phyloP scores from a whole-genome alignment of 30 jellyfish, hydroid and myxozoan species.

The Euphysa ruthae region DNA sequence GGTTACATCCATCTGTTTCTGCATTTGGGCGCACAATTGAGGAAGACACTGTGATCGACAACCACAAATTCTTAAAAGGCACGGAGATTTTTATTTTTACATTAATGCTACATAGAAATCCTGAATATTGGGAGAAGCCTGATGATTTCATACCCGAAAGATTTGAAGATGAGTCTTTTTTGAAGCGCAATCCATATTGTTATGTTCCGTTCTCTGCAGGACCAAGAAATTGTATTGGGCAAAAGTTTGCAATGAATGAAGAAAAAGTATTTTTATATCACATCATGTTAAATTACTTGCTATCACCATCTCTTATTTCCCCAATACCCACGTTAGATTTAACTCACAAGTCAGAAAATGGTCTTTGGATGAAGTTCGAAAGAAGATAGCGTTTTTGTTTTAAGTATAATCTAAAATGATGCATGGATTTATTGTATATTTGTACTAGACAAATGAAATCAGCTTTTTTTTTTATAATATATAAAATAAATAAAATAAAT shows the following conservation, averaged over 20 bases:
- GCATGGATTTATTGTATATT: too few relatives aligned
- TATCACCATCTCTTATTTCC: slow-evolving; percentile 3
- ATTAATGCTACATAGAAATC: slow-evolving; percentile 56
- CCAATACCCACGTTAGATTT: neutral
- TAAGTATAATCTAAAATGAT: too few relatives aligned
- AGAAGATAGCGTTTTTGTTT: too few relatives aligned
- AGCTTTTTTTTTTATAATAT: too few relatives aligned
- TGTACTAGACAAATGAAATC: too few relatives aligned
- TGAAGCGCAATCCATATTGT: slow-evolving; percentile 23
- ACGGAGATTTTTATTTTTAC: slow-evolving; percentile 44
- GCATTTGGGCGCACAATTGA: slow-evolving; percentile 44
- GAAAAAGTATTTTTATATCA: neutral
- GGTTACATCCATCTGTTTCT: slow-evolving; percentile 70
- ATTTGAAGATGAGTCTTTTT: slow-evolving; percentile 47
- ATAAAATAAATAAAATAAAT: too few relatives aligned
- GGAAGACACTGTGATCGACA: slow-evolving; percentile 33
- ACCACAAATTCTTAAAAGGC: slow-evolving; percentile 44
- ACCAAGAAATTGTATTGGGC: slow-evolving; percentile 77
- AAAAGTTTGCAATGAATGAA: slow-evolving; percentile 62
- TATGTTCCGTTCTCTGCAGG: slow-evolving; percentile 90
- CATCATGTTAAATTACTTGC: slow-evolving; percentile 2
- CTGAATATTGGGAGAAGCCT: slow-evolving; percentile 73
- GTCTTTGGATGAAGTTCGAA: slow-evolving; percentile 6
- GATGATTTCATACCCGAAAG: slow-evolving; percentile 64
- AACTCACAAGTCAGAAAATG: slow-evolving; percentile 22